Evolutionary conservation across 2,113 vertebrate genomes (phyloP).

Genomic region (Oophaga pumilio): DNA sequence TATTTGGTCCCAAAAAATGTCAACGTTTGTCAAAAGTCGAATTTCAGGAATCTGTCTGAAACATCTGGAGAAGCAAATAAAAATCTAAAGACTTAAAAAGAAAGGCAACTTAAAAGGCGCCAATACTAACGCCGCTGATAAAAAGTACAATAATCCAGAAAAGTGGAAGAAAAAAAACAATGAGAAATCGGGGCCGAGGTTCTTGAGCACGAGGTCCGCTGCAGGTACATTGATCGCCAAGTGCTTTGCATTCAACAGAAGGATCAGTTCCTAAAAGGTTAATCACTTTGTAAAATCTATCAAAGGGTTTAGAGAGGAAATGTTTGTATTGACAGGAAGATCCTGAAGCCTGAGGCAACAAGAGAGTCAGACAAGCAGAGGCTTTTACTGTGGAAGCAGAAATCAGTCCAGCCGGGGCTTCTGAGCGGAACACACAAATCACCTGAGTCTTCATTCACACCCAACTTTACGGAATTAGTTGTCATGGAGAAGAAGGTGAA

Average conservation of each 20-base stretch:
- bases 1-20: too few species aligned
- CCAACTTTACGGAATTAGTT: constrained; percentile 52
- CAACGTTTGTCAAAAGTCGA: too few species aligned
- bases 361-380: constrained; percentile 61
- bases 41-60: too few species aligned
- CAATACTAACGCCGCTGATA: too few species aligned
- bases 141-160: too few species aligned
- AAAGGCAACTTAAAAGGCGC: too few species aligned
- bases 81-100: too few species aligned
- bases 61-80: too few species aligned
- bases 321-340: constrained; percentile 79
- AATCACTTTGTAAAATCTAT: constrained; percentile 80
- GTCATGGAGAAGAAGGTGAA: constrained; percentile 48
- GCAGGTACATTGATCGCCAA: constrained; percentile 41
- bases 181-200: too few species aligned
- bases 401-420: constrained; percentile 26
- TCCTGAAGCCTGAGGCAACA: constrained; percentile 71
- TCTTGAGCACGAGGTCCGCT: constrained; percentile 70
- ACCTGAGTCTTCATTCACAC: constrained; percentile 51
- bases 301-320: constrained; percentile 76
- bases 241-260: constrained; percentile 52
- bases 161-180: too few species aligned
- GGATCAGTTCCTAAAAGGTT: constrained; percentile 80
- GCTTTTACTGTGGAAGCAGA: constrained; percentile 36
- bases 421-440: constrained; percentile 46